phyloP scores from a whole-genome alignment of 2,113 vertebrate genomes.

The Ahaetulla prasina region DNA sequence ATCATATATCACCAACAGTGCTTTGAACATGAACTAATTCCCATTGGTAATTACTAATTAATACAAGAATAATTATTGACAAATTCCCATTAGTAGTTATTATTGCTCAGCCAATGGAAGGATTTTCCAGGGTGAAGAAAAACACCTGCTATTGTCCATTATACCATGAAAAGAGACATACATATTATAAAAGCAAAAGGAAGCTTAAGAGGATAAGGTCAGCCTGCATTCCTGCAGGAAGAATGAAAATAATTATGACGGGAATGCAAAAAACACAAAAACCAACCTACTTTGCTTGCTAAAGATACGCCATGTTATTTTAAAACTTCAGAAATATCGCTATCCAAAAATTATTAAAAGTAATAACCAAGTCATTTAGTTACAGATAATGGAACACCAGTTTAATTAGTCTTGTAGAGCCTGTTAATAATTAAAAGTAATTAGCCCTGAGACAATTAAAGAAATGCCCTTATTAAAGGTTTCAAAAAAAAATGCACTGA shows the following conservation, averaged over 20 bases:
- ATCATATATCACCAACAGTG: background rate
- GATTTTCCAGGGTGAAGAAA: background rate
- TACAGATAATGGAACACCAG: slow-evolving; percentile 42
- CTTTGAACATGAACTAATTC: background rate
- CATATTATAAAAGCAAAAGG: background rate
- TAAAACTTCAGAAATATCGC: background rate
- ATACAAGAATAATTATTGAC: background rate
- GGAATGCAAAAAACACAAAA: background rate
- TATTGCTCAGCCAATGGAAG: background rate
- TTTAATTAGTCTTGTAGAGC: slow-evolving; percentile 51
- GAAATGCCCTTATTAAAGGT: slow-evolving; percentile 13
- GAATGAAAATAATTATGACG: background rate
- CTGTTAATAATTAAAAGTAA: slow-evolving; percentile 56
- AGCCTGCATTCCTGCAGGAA: background rate
- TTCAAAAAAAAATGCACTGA: slow-evolving; percentile 19
- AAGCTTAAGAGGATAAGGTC: background rate
- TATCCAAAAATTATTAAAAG: slow-evolving; percentile 38
- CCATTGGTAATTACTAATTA: background rate
- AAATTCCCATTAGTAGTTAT: background rate
- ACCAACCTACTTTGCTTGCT: background rate
- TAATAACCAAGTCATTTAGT: slow-evolving; percentile 45
- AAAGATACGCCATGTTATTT: slow-evolving; percentile 5
- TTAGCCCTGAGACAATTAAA: slow-evolving; percentile 42
- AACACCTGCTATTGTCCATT: background rate
- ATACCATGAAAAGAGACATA: background rate